phyloP scores from a whole-genome alignment of 2,888 invertebrate genomes.

The Camponotus fellah region DNA sequence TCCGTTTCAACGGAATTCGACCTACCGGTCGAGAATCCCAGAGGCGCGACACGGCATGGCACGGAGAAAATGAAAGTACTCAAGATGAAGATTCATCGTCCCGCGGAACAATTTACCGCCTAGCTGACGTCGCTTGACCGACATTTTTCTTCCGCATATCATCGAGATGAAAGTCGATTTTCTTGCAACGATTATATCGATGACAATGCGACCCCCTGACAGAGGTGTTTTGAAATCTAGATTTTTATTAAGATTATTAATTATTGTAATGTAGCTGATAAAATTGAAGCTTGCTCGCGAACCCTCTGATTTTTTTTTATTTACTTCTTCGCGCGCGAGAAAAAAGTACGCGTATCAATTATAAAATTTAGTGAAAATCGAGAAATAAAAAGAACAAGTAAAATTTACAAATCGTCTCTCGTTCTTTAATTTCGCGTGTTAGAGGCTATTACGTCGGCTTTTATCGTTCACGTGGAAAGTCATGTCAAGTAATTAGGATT shows the following conservation, averaged over 20 bases:
- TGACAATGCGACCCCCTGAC: neutral
- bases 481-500: neutral
- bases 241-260: neutral
- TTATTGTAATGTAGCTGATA: neutral
- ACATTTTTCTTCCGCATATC: slow-evolving; percentile 41
- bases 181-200: slow-evolving; percentile 9
- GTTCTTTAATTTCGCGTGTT: neutral
- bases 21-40: slow-evolving; percentile 11
- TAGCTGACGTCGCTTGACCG: slow-evolving; percentile 22
- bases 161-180: slow-evolving; percentile 3
- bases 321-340: neutral
- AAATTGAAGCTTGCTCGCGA: neutral
- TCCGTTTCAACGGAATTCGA: neutral
- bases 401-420: neutral
- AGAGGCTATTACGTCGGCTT: neutral
- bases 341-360: too few species aligned
- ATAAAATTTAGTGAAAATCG: neutral
- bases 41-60: slow-evolving; percentile 27
- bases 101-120: slow-evolving; percentile 40
- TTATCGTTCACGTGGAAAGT: neutral
- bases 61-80: slow-evolving; percentile 50
- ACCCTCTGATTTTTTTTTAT: neutral
- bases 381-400: neutral
- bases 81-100: slow-evolving; percentile 51
- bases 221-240: neutral